Evolutionary conservation across 2,888 invertebrate species (phyloP).

Genomic region (Diaperis boleti): DNA sequence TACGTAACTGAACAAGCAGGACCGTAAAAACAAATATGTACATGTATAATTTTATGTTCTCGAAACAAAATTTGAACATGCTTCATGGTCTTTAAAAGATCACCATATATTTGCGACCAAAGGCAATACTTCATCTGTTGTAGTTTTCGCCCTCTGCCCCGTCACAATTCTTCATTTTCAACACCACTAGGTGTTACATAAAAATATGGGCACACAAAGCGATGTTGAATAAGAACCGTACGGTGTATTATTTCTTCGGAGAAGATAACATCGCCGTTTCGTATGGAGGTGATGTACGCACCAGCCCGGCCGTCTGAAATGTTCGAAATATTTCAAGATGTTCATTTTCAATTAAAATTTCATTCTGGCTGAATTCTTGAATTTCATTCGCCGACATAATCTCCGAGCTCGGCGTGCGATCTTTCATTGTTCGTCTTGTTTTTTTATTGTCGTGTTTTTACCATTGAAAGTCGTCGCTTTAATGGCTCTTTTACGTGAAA

Average conservation of each 20-base stretch:
- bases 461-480: slow-evolving; percentile 25
- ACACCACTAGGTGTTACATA: background rate
- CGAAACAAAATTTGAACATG: too few species aligned
- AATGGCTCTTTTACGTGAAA: slow-evolving; percentile 38
- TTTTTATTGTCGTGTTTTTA: slow-evolving; percentile 31
- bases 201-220: background rate
- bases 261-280: slow-evolving; percentile 1
- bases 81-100: too few species aligned
- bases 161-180: background rate
- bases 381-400: slow-evolving; percentile 31
- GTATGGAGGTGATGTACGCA: slow-evolving; percentile 6
- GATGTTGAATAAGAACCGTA: background rate
- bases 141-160: too few species aligned
- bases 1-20: too few species aligned
- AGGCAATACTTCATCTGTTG: too few species aligned
- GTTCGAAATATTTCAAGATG: slow-evolving; percentile 16
- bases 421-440: slow-evolving; percentile 27
- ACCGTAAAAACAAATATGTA: too few species aligned
- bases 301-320: background rate
- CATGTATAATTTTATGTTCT: too few species aligned
- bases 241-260: background rate
- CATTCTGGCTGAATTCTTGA: slow-evolving; percentile 6
- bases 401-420: slow-evolving; percentile 9
- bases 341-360: slow-evolving; percentile 27
- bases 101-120: too few species aligned